Percentiles rank a stretch among this genome's conserved stretches.
phyloP scores from a whole-genome alignment of 1,140 invertebrate genomes.

The Trichomalopsis sarcophagae region DNA sequence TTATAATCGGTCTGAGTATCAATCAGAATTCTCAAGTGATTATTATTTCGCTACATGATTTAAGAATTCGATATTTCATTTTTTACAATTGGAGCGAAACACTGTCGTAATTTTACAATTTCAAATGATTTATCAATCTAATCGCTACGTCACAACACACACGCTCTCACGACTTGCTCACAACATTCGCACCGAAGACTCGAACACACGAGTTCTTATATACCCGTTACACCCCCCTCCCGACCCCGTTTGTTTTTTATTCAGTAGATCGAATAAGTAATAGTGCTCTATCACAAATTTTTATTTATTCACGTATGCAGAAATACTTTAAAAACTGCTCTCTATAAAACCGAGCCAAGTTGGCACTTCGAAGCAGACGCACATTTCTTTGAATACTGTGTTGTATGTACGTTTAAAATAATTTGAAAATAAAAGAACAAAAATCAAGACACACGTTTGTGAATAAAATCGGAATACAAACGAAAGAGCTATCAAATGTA shows the following conservation, averaged over 20 bases:
- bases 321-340: constrained; percentile 24
- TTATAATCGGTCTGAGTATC: constrained; percentile 3
- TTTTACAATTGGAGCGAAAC: constrained; percentile 33
- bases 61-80: constrained; percentile 30
- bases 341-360: constrained; percentile 9
- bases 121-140: constrained; percentile 23
- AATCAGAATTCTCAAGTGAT: neutral
- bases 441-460: constrained; percentile 7
- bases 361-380: constrained; percentile 21
- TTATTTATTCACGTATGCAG: constrained; percentile 26
- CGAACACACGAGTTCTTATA: constrained; percentile 23
- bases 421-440: constrained; percentile 16
- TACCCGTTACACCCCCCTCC: constrained; percentile 10
- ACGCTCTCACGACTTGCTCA: neutral
- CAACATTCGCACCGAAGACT: constrained; percentile 13
- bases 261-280: constrained; percentile 38
- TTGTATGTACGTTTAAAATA: constrained; percentile 16
- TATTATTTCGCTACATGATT: constrained; percentile 32
- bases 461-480: constrained; percentile 10
- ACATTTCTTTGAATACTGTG: constrained; percentile 34
- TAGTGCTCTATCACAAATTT: constrained; percentile 48
- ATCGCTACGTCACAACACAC: constrained; percentile 3
- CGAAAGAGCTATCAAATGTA: neutral
- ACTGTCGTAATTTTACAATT: constrained; percentile 10
- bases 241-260: neutral